Conservation (phyloP, 1,140 invertebrate genomes). For the Physella acuta region DNA sequence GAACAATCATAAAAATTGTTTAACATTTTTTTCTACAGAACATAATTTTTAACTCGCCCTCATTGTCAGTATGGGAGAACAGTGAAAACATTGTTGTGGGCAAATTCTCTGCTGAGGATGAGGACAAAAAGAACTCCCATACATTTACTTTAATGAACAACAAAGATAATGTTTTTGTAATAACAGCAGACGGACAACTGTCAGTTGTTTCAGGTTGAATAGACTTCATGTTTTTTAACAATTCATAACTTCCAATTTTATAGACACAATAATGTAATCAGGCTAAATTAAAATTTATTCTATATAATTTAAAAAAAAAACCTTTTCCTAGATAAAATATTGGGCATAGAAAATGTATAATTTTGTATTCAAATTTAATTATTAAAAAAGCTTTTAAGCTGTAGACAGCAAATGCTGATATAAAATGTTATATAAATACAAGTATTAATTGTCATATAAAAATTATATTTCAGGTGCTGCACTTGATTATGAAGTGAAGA, state of each 20-base stretch:
- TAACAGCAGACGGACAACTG: conserved; percentile 26
- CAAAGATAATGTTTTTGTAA: conserved; percentile 26
- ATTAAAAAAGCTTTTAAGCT: too few species aligned
- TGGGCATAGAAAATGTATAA: too few species aligned
- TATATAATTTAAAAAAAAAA: too few species aligned
- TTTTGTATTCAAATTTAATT: too few species aligned
- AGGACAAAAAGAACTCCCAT: conserved; percentile 26
- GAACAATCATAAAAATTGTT: too few species aligned
- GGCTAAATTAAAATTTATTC: too few species aligned
- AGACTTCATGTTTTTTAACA: background rate
- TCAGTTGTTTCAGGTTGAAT: conserved; percentile 24
- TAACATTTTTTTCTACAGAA: conserved; percentile 23
- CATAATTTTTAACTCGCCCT: conserved; percentile 22
- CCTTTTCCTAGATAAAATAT: too few species aligned
- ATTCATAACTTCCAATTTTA: too few species aligned
- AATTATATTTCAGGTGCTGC: conserved; percentile 26
- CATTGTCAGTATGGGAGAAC: conserved; percentile 31
- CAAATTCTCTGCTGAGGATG: conserved; percentile 27
- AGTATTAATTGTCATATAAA: background rate
- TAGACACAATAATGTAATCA: too few species aligned
- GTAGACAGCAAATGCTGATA: too few species aligned
- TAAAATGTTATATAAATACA: background rate
- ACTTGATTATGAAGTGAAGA: conserved; percentile 29
- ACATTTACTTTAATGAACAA: conserved; percentile 24
- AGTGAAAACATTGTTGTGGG: conserved; percentile 28